These are phyloP conservation scores for Pyrrhosoma nymphula DNA, from an alignment of 2,888 invertebrate genomes.

Conservation along the genomic window DNA sequence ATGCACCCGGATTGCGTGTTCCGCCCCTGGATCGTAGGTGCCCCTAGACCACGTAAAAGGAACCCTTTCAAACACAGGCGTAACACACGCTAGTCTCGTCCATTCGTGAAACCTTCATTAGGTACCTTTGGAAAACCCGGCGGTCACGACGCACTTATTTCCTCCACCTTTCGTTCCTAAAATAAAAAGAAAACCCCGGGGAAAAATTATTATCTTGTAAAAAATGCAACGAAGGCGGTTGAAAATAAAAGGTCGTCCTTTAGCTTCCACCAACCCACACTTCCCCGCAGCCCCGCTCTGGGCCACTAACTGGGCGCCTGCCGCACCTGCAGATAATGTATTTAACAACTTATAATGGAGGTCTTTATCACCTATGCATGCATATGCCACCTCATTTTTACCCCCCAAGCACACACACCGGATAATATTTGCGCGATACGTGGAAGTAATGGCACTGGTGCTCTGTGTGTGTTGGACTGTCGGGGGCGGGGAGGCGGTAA, in stretches of 20 bases:
- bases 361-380: slow-evolving; percentile 37
- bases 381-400: slow-evolving; percentile 5
- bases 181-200: not conserved
- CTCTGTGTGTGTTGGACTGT: not conserved
- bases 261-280: not conserved
- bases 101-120: not conserved
- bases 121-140: not conserved
- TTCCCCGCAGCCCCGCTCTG: not conserved
- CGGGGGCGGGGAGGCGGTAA: not conserved
- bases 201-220: not conserved
- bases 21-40: not conserved
- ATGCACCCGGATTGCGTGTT: not conserved
- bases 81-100: not conserved
- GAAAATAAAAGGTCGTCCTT: not conserved
- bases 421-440: slow-evolving; percentile 36
- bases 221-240: not conserved
- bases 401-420: not conserved
- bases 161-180: not conserved
- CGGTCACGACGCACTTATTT: not conserved
- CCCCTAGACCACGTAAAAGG: not conserved
- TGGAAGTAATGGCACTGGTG: slow-evolving; percentile 15
- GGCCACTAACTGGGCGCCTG: not conserved
- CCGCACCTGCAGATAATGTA: slow-evolving; percentile 31
- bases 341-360: slow-evolving; percentile 36
- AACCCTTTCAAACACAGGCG: not conserved